Base-by-base conservation (phyloP, 2,888 invertebrate species). In the Napeogenes sylphis region DNA sequence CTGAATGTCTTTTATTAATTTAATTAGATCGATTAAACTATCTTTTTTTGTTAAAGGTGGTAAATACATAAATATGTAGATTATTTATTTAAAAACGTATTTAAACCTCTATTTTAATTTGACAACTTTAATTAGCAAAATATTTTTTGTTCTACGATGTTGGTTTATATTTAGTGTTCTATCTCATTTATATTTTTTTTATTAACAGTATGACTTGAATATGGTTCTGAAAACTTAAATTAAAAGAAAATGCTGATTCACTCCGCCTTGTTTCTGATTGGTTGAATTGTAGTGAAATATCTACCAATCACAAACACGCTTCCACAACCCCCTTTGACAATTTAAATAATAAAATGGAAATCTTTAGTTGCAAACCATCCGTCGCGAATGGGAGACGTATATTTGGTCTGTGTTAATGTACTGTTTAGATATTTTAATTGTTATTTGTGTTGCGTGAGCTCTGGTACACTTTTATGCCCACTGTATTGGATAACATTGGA, bases 401-500 rank as follows among this genome's bases (percentile, higher is more conserved):
- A 38, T 59, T 30, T 46, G 35, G 13, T 32, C 47, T n/a, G 21
- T 21, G 0, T 53, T 30, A 62, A 53, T 45, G 10, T 51, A 45
- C 45, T 21, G 21, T 21, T 56, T 45, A 14, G 57, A 45, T 32
- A 14, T n/a, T 12, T 30, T 10, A 21, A 60, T 62, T 35, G 32
- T 55, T 60, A 53, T 56, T 56, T 62, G 60, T 66, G 58, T 60
- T 53, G 47, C 57, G 57, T 70, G 56, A 67, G 62, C 35, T 2
- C 35, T 63, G 63, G 67, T 65, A 74, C 47, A 42, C 51, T 79
- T 85, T 77, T 84, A 89, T 90, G 89, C 89, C 89, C 74, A 89
- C 88, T 65, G 80, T 87, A 64, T 83, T 82, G 66, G 77, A 83
- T 74, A 73, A 75, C 53, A 67, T 76, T 32, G 79, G 78, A 56